Conservation (phyloP, 2,797 vertebrate genomes). For the Botia almorhae region DNA sequence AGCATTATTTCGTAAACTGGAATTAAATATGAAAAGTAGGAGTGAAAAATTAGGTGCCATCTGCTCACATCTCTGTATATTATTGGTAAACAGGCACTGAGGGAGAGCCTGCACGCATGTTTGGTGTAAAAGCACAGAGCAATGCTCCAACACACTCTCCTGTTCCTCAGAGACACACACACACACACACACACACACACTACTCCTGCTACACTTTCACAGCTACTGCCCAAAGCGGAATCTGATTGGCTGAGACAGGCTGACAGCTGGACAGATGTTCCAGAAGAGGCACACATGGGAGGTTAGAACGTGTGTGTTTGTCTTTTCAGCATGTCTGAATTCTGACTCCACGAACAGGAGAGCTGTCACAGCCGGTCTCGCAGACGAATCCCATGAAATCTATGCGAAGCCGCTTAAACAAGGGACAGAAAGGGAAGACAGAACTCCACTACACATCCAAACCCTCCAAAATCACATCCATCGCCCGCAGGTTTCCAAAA, state of each 20-base stretch:
- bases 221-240: conserved; percentile 79
- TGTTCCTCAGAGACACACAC: conserved; percentile 68
- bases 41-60: conserved; percentile 33
- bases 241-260: conserved; percentile 75
- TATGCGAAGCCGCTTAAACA: conserved; percentile 60
- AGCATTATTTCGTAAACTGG: not conserved
- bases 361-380: conserved; percentile 71
- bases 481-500: not conserved
- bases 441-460: conserved; percentile 30
- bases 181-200: conserved; percentile 61
- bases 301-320: conserved; percentile 68
- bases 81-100: conserved; percentile 43
- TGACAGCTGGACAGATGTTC: conserved; percentile 87
- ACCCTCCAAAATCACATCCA: conserved; percentile 10
- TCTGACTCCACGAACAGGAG: conserved; percentile 76
- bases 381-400: conserved; percentile 57
- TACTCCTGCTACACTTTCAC: conserved; percentile 60
- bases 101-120: conserved; percentile 14
- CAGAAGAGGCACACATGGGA: conserved; percentile 77
- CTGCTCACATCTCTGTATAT: conserved; percentile 47
- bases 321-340: conserved; percentile 73
- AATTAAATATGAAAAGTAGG: conserved; percentile 34
- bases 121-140: conserved; percentile 22
- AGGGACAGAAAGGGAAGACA: conserved; percentile 69
- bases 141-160: conserved; percentile 69